Evolutionary conservation across 2,888 invertebrate species (phyloP).

Genomic region (Chironomus tentans): DNA sequence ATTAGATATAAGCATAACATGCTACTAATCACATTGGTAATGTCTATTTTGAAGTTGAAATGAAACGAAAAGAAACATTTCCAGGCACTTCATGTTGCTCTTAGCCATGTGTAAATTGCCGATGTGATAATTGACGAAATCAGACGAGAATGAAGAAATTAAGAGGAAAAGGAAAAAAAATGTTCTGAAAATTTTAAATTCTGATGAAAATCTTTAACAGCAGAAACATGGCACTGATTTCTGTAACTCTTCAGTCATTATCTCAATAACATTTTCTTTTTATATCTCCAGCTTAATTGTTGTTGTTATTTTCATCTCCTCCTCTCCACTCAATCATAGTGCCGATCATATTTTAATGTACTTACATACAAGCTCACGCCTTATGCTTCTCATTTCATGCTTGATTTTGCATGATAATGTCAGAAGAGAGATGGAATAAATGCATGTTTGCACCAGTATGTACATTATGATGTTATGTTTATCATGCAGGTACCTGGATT

Average conservation of each 20-base stretch:
- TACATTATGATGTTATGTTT: no score
- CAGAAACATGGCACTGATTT: neutral
- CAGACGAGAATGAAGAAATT: no score
- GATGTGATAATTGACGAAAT: conserved; percentile 19
- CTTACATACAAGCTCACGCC: neutral
- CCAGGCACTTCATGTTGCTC: neutral
- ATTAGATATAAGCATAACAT: neutral
- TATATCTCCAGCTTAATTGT: no score
- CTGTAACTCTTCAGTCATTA: neutral
- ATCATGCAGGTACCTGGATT: no score
- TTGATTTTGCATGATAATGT: conserved; percentile 3
- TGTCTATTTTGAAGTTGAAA: no score
- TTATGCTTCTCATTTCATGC: conserved; percentile 9
- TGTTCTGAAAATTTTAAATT: no score
- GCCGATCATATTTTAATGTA: no score
- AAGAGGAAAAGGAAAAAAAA: no score
- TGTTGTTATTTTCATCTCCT: neutral
- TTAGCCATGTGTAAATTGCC: conserved; percentile 7
- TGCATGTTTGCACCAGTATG: no score
- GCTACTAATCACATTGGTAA: neutral
- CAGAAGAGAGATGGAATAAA: no score
- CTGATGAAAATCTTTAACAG: no score
- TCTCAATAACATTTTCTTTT: neutral
- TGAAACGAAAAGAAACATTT: no score
- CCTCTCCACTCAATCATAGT: neutral